A percentile compares a stretch with the other conserved stretches of the same genome.
Conservation (phyloP, 2,797 vertebrate species). For the Limosa lapponica region DNA sequence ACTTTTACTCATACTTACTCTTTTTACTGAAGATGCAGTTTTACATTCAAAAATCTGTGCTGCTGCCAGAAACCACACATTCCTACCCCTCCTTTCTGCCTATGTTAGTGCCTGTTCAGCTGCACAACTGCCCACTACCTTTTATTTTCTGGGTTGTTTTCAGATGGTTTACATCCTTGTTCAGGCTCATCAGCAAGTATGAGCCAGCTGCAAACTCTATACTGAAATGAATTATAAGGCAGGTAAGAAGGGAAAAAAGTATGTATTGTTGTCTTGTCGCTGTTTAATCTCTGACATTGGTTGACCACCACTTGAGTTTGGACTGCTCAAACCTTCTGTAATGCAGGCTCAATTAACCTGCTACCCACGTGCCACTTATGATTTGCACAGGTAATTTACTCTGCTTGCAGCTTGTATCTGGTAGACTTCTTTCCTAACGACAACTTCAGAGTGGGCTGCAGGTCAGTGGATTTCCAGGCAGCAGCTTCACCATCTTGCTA, state of each 20-base stretch:
- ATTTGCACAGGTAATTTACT: not conserved
- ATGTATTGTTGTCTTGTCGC: not conserved
- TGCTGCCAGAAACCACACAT: slow-evolving; percentile 1
- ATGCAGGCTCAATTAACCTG: not conserved
- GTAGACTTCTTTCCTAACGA: not conserved
- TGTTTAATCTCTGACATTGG: not conserved
- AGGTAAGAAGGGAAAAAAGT: not conserved
- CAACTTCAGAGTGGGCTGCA: not conserved
- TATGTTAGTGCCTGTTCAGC: not conserved
- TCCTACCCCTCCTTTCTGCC: not conserved
- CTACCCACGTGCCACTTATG: not conserved
- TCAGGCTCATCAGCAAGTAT: not conserved
- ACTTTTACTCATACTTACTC: not conserved
- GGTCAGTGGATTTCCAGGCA: not conserved
- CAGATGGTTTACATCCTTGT: not conserved
- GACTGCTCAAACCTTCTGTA: not conserved
- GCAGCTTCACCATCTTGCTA: not conserved
- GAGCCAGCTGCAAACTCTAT: not conserved
- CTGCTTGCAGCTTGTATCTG: not conserved
- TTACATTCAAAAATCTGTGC: not conserved
- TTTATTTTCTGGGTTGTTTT: not conserved
- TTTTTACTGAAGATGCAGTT: not conserved
- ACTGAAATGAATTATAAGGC: not conserved
- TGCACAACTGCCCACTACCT: not conserved
- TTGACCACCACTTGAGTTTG: not conserved